Evolutionary conservation across 2,113 vertebrate species (phyloP).

Genomic region (Pipa parva): DNA sequence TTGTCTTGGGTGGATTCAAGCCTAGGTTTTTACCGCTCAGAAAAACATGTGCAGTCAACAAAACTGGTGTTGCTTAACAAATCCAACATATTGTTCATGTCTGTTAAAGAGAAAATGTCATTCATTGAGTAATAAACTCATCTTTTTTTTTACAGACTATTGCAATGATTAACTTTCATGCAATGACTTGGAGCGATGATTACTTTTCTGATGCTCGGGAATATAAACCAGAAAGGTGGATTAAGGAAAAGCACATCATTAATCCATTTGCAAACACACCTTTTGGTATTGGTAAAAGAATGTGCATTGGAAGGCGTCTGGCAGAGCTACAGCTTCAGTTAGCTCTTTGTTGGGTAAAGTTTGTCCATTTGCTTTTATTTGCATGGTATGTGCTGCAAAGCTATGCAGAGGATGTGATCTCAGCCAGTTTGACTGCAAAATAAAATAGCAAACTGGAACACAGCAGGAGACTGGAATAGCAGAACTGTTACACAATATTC

Average conservation of each 20-base stretch:
- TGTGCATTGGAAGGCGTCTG: conserved; percentile 73
- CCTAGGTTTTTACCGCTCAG: no score
- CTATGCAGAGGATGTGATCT: no score
- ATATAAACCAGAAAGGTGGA: conserved; percentile 75
- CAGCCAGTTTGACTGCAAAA: no score
- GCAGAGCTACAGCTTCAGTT: conserved; percentile 41
- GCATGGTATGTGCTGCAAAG: no score
- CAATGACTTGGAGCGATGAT: conserved; percentile 66
- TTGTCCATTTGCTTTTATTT: not conserved
- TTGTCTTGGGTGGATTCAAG: no score
- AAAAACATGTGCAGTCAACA: no score
- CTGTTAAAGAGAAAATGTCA: not conserved
- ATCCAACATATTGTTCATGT: no score
- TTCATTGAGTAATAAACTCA: not conserved
- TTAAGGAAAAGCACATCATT: conserved; percentile 60
- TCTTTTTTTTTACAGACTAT: conserved; percentile 58
- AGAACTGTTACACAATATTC: no score
- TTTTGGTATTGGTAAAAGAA: conserved; percentile 76
- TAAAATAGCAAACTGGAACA: no score
- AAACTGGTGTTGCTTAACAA: no score
- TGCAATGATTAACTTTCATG: conserved; percentile 74
- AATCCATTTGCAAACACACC: conserved; percentile 70
- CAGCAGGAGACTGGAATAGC: no score
- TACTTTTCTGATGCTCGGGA: conserved; percentile 65
- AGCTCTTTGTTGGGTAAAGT: conserved; percentile 39